Percentiles rank a stretch among this genome's conserved stretches.
These are phyloP conservation scores for Ophiodon elongatus DNA, from an alignment of 2,113 vertebrate species.

Conservation along the genomic window DNA sequence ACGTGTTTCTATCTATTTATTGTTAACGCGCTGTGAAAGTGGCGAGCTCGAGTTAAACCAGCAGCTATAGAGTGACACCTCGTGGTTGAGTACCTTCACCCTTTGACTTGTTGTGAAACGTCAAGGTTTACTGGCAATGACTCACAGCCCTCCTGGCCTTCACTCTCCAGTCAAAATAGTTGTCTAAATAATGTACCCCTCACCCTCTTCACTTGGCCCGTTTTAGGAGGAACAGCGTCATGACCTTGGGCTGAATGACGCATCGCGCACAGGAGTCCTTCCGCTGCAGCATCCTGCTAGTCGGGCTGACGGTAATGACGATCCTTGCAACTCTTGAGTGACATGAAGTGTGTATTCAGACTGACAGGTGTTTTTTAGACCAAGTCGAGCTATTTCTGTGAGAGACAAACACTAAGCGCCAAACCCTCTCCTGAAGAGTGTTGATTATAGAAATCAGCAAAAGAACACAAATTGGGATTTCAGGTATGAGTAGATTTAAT, in stretches of 20 bases:
- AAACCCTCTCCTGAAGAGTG: background rate
- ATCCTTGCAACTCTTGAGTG: background rate
- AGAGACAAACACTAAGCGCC: background rate
- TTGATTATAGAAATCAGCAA: background rate
- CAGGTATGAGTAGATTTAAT: slow-evolving; percentile 49
- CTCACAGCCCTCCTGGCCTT: background rate
- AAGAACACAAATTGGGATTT: background rate
- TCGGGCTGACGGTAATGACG: slow-evolving; percentile 31
- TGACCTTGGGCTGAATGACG: slow-evolving; percentile 71
- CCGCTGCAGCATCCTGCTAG: slow-evolving; percentile 67
- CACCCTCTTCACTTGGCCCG: background rate
- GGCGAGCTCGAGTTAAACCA: background rate
- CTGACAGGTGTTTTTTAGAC: slow-evolving; percentile 4
- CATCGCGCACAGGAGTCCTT: slow-evolving; percentile 56
- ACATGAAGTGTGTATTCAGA: background rate
- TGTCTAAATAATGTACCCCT: background rate
- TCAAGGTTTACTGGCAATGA: background rate
- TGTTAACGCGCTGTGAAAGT: background rate
- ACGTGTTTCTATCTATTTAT: background rate
- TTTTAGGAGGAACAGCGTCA: slow-evolving; percentile 59
- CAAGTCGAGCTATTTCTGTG: background rate
- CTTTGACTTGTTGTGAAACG: background rate
- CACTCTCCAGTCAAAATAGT: background rate
- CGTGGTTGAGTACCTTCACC: slow-evolving; percentile 4
- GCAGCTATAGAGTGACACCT: slow-evolving; percentile 42